phyloP scores from a whole-genome alignment of 2,888 invertebrate species.

The Lasius platythorax region DNA sequence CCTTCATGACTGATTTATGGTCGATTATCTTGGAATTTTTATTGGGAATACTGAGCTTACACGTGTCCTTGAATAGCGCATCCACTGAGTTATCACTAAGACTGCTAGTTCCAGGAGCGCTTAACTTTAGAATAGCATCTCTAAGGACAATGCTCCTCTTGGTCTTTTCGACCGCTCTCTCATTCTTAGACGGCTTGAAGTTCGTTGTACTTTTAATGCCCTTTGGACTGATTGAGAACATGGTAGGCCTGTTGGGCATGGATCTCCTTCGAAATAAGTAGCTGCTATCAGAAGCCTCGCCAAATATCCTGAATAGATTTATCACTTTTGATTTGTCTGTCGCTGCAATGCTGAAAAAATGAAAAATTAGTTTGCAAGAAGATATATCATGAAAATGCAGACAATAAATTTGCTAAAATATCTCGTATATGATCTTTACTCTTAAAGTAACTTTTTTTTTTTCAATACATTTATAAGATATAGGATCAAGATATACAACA shows the following conservation, averaged over 20 bases:
- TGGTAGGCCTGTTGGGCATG: conserved; percentile 76
- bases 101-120: conserved; percentile 72
- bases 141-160: conserved; percentile 81
- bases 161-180: conserved; percentile 77
- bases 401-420: not conserved
- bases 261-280: conserved; percentile 76
- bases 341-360: conserved; percentile 70
- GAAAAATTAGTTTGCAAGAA: conserved; percentile 11
- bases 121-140: conserved; percentile 83
- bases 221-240: conserved; percentile 73
- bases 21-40: conserved; percentile 79
- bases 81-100: conserved; percentile 77
- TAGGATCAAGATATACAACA: not conserved
- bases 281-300: conserved; percentile 75
- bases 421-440: not conserved
- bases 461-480: not conserved
- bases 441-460: not conserved
- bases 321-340: conserved; percentile 73
- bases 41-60: conserved; percentile 80
- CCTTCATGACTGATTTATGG: conserved; percentile 81
- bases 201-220: conserved; percentile 82
- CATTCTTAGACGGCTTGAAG: conserved; percentile 81
- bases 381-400: not conserved
- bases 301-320: conserved; percentile 78
- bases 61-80: conserved; percentile 79